Percentiles rank a stretch among this genome's conserved stretches.
phyloP scores from a whole-genome alignment of 2,888 invertebrate genomes.

The Salpingus planirostris region DNA sequence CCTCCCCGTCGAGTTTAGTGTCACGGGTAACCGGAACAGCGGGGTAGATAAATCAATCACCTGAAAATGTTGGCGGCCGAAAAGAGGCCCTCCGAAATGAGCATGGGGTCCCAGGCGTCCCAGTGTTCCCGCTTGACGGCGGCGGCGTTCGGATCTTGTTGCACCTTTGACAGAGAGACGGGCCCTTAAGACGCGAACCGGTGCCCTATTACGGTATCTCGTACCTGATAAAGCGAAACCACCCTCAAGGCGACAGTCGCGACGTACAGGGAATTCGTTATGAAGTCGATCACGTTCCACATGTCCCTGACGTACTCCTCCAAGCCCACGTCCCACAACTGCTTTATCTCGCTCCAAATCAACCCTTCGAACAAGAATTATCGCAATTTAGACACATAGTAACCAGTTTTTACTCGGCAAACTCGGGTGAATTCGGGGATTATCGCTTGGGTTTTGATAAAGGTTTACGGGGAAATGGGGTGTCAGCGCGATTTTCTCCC shows the following conservation, averaged over 20 bases:
- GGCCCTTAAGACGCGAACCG: no score
- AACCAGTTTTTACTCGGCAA: no score
- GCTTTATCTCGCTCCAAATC: conserved; percentile 99
- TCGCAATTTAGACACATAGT: no score
- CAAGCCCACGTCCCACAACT: conserved; percentile 95
- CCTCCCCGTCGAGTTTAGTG: no score
- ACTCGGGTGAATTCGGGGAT: no score
- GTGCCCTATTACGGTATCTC: conserved; percentile 9
- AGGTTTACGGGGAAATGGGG: no score
- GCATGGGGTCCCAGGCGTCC: conserved; percentile 98
- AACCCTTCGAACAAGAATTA: conserved; percentile 57
- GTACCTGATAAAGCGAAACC: conserved; percentile 90
- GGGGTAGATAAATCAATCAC: no score
- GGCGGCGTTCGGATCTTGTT: conserved; percentile 26
- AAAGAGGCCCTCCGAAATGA: conserved; percentile 91
- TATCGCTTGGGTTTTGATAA: no score
- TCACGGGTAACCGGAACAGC: no score
- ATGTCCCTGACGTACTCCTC: conserved; percentile 96
- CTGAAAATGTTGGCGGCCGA: conserved; percentile 96
- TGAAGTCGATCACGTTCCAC: conserved; percentile 99
- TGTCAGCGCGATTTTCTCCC: no score
- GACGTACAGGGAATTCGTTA: conserved; percentile 95
- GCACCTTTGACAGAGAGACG: conserved; percentile 20
- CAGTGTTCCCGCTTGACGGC: conserved; percentile 67
- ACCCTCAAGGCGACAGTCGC: conserved; percentile 91